A percentile compares a stretch with the other conserved stretches of the same genome.
Conservation (phyloP, 2,113 vertebrate species). For the Salvelinus sp. region DNA sequence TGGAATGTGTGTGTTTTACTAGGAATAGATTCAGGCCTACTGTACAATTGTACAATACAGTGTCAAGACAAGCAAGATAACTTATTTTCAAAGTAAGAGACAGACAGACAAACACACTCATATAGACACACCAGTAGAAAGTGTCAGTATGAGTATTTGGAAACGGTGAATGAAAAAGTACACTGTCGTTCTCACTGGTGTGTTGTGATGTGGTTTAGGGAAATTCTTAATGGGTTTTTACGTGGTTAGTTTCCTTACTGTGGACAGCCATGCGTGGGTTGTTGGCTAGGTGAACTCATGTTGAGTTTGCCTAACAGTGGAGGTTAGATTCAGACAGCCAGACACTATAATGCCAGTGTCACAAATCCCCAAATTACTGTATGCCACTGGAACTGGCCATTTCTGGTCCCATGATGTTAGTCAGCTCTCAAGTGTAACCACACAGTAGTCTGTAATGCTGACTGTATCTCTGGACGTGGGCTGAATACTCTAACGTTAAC, state of each 20-base stretch:
- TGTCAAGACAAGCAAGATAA: not conserved
- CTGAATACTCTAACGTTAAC: constrained; percentile 49
- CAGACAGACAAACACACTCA: not conserved
- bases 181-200: constrained; percentile 39
- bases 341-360: constrained; percentile 71
- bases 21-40: not conserved
- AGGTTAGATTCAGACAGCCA: constrained; percentile 71
- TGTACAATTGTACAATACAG: not conserved
- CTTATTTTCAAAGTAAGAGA: not conserved
- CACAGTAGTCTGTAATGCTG: constrained; percentile 48
- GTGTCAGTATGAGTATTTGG: constrained; percentile 33
- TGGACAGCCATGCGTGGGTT: constrained; percentile 52
- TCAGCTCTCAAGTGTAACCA: constrained; percentile 8
- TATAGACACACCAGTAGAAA: not conserved
- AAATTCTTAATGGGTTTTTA: constrained; percentile 62
- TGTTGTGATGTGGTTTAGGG: constrained; percentile 66
- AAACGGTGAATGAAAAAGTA: constrained; percentile 57
- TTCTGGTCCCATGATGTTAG: constrained; percentile 52
- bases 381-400: constrained; percentile 68
- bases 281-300: constrained; percentile 67
- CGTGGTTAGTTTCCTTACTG: constrained; percentile 62
- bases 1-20: constrained; percentile 8
- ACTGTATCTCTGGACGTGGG: constrained; percentile 30
- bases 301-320: constrained; percentile 54
- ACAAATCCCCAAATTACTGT: constrained; percentile 68